Percentiles rank a stretch among this genome's conserved stretches.
These are phyloP conservation scores for Brachypteracias leptosomus DNA, from an alignment of 2,113 vertebrate genomes.

Conservation along the genomic window DNA sequence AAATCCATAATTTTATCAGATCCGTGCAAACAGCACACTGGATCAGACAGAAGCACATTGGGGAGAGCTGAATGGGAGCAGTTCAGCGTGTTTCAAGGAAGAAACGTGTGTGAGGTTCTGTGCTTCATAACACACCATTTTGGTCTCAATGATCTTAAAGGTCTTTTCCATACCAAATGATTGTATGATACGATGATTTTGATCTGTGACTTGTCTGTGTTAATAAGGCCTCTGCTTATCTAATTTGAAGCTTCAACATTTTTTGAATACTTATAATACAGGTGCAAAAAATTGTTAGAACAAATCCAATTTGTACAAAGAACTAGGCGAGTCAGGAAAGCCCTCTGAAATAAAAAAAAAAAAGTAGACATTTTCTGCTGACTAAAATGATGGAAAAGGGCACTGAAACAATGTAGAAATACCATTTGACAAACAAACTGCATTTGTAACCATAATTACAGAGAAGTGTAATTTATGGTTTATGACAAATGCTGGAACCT, in stretches of 20 bases:
- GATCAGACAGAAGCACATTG: rapidly evolving
- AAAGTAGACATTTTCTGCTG: not conserved
- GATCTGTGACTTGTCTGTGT: not conserved
- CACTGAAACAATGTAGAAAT: not conserved
- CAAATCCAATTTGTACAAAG: not conserved
- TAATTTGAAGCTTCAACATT: not conserved
- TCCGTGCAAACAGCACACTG: not conserved
- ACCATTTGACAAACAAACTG: not conserved
- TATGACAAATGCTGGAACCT: not conserved
- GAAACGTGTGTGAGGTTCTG: not conserved
- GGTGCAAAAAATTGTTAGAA: not conserved
- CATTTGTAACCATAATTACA: not conserved
- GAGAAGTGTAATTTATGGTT: not conserved
- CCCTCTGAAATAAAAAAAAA: not conserved
- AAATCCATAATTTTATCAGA: not conserved
- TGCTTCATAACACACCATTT: not conserved
- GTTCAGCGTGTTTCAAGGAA: not conserved
- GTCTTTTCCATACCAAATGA: not conserved
- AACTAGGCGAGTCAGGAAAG: not conserved
- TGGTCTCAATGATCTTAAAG: not conserved
- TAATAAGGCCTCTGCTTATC: not conserved
- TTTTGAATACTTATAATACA: not conserved
- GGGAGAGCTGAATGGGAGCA: not conserved
- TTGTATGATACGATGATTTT: not conserved
- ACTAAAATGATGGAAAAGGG: not conserved